Evolutionary conservation across 1,140 invertebrate species (phyloP), one percentile per base, ranked within the genome.

Genomic region (Trachelipus rathkii): DNA sequence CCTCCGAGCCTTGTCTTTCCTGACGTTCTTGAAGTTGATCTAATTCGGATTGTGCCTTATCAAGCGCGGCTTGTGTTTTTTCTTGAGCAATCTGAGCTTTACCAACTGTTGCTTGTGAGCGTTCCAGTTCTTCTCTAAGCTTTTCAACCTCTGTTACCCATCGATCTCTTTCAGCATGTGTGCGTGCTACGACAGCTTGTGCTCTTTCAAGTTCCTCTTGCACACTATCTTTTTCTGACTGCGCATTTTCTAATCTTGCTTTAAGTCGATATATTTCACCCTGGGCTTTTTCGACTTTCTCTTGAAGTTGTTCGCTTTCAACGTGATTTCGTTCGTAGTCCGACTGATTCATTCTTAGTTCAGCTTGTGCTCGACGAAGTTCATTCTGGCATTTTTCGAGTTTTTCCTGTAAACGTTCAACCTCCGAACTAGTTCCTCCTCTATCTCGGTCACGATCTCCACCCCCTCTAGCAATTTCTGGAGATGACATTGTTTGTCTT

Each of bases 191-290:
- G 8, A 81, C 80, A 66, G 73, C 77, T 75, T 83, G 82, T 8
- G 81, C 80, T 43, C 82, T 77, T 71, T 86, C 94, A 83, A 95
- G 91, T 85, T 96, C 94, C 83, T 96, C 94, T 72, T 94, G 92
- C 72, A 96, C 86, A 84, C 92, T 95, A 82, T 96, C 94, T 83
- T 95, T 93, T 86, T 97, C 95, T 73, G 92, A 92, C 87, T 96
- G 94, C 83, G 94, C 93, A 86, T 96, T 96, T 87, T 96, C 95
- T 82, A 97, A 87, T 84, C 94, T 92, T 13, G 95, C 95, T 85
- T 96, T 96, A 76, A 96, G 88, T 83, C 94, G 89, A 84, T 96
- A 96, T 60, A 97, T 94, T 85, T 97, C 95, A 72, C 94, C 94
- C 85, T 96, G 95, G 71, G 93, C 94, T 86, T 96, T 95, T 85